Evolutionary conservation across 2,888 invertebrate species (phyloP), one percentile per base, ranked within the genome.

Genomic region (Petrophora chlorosata): DNA sequence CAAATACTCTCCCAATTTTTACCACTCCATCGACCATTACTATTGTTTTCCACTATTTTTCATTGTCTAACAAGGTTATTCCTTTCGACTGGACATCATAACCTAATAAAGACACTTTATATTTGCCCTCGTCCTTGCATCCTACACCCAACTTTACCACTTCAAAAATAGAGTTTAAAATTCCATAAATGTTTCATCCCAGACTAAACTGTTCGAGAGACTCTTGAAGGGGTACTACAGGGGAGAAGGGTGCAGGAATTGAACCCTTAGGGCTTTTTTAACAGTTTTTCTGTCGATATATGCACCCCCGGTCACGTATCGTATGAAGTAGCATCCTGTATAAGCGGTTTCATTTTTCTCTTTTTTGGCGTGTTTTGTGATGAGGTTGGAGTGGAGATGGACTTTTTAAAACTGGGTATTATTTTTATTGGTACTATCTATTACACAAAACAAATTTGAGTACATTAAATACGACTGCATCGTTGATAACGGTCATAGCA

Each of bases 251-350:
- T 42, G 47, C 42, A 47, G 52, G 52, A 54, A 51, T 46, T 49
- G 48, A 48, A 66, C 76, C 84, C 82, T 80, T 67, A 74, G 80
- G 82, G 85, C 67, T 85, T 85, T 85, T 83, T 86, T 86, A 84
- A 82, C 82, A 82, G 83, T 80, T 81, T 79, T 77, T 68, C 69
- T 67, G 67, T 47, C 79, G 79, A 82, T 82, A 79, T 87, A 88
- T 87, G 85, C 87, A 86, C 89, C 89, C 83, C 76, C 67, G 75
- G 85, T 88, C 89, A 89, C 89, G 89, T 89, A 79, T 79, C 79
- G 76, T 83, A 88, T 85, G 85, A 82, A 88, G 82, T 81, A 78
- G 85, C 85, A 82, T 81, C 84, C 84, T 82, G 85, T 77, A 82
- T 87, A 83, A 85, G 79, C 76, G 77, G 75, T 78, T 79, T 76